Conservation (phyloP, 53 echinoderm and acorn worm genomes). For the Antedon mediterranea region DNA sequence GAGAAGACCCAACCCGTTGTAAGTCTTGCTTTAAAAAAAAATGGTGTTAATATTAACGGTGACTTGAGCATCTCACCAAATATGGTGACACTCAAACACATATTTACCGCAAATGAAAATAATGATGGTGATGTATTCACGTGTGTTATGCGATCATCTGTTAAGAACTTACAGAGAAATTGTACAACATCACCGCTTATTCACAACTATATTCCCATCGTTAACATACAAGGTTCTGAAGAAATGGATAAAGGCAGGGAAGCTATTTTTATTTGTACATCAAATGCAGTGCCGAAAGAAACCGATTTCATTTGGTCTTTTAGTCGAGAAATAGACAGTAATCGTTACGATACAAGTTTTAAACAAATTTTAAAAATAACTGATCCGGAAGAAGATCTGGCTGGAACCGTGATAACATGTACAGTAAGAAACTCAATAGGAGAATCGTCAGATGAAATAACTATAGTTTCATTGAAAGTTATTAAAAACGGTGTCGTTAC, state of each 20-base stretch:
- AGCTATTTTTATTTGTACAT: neutral
- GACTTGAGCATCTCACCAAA: neutral
- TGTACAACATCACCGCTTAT: neutral
- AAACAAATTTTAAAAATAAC: neutral
- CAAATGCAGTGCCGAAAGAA: neutral
- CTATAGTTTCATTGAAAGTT: neutral
- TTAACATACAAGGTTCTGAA: neutral
- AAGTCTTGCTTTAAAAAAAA: neutral
- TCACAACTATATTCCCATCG: neutral
- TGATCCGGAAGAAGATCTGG: neutral
- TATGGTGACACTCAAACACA: neutral
- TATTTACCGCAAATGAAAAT: neutral
- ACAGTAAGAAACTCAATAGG: neutral
- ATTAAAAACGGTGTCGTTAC: neutral
- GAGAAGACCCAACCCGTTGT: neutral
- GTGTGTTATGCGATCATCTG: neutral
- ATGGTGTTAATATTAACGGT: neutral
- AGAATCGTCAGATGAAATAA: neutral
- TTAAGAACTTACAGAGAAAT: neutral
- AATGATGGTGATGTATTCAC: neutral
- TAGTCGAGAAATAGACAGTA: neutral
- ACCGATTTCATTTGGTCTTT: neutral
- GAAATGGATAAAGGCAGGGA: neutral
- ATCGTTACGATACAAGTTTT: neutral
- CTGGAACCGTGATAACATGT: neutral